Conservation (phyloP, 2,888 invertebrate species). For the Sphecodes monilicornis region DNA sequence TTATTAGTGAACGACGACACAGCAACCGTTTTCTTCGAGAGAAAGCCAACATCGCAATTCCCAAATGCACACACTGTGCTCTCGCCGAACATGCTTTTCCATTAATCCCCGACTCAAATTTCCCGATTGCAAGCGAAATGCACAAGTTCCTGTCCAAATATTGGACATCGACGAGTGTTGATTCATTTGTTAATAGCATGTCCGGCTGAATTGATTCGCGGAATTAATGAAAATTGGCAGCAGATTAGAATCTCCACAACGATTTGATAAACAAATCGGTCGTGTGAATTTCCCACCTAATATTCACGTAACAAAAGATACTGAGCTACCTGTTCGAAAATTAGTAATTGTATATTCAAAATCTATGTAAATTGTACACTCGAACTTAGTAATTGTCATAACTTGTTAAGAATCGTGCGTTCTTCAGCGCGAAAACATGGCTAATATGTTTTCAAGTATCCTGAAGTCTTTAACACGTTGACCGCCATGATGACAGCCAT, state of each 20-base stretch:
- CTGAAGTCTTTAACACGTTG: no score
- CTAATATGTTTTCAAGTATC: no score
- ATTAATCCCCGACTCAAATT: slow-evolving; percentile 13
- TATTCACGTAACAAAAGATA: no score
- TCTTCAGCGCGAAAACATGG: no score
- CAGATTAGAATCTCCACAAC: neutral
- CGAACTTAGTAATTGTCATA: no score
- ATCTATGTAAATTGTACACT: no score
- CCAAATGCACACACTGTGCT: slow-evolving; percentile 30
- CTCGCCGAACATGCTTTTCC: slow-evolving; percentile 1
- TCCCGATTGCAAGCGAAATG: neutral
- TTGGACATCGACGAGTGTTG: neutral
- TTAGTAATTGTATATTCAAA: neutral
- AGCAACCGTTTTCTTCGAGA: slow-evolving; percentile 33
- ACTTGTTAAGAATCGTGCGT: no score
- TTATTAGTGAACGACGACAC: slow-evolving; percentile 60
- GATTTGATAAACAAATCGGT: neutral
- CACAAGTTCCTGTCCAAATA: neutral
- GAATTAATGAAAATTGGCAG: slow-evolving; percentile 1
- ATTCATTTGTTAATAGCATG: neutral
- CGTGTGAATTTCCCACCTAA: neutral
- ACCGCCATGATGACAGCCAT: no score
- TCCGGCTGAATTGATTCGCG: neutral
- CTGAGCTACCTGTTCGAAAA: neutral
- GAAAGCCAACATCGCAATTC: slow-evolving; percentile 30